Evolutionary conservation across 2,113 vertebrate genomes (phyloP).

Genomic region (Chunga burmeisteri): DNA sequence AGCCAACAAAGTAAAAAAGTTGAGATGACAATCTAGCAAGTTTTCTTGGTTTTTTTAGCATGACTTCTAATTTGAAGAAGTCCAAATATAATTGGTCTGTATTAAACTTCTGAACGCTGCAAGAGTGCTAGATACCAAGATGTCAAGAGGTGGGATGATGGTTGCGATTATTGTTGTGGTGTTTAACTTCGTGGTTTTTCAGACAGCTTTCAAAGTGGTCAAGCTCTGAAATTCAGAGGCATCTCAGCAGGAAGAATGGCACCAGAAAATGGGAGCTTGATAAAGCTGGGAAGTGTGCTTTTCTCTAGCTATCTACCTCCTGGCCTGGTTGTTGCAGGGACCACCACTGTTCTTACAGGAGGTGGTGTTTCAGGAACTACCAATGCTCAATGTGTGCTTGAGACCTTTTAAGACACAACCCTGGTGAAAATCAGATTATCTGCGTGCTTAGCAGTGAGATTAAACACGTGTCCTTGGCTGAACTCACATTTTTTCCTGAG

Average conservation of each 20-base stretch:
- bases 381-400: rapidly evolving
- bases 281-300: background rate
- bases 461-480: background rate
- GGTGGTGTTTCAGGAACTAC: background rate
- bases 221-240: background rate
- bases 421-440: background rate
- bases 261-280: background rate
- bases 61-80: background rate
- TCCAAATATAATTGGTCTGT: background rate
- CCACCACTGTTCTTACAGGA: background rate
- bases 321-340: background rate
- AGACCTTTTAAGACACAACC: background rate
- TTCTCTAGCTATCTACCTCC: background rate
- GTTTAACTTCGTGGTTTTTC: background rate
- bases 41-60: background rate
- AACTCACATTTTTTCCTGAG: background rate
- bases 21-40: background rate
- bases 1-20: background rate
- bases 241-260: background rate
- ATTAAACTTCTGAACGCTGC: background rate
- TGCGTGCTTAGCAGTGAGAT: background rate
- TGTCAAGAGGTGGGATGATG: background rate
- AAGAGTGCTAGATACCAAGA: background rate
- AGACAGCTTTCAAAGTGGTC: background rate
- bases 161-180: background rate